Base-by-base conservation (phyloP, 2,797 vertebrate species). In the Florisuga fusca region DNA sequence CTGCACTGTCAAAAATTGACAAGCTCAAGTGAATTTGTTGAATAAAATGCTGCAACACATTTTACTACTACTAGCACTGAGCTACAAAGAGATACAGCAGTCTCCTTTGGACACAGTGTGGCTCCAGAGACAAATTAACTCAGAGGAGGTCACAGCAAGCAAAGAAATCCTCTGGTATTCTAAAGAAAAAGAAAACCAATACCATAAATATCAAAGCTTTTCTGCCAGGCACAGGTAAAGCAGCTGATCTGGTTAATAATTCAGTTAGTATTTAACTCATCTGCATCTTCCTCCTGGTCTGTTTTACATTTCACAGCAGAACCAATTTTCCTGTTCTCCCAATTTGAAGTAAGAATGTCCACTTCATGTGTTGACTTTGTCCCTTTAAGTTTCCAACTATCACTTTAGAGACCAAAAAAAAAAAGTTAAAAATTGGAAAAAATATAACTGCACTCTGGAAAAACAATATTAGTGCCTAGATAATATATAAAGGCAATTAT, bases 401-500 rank as follows among this genome's bases (percentile, higher is more conserved):
- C 33, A 73, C 75, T 67, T 82, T 34, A 90, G 5, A 92, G 43
- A 53, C 4, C 63, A 74, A 93, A 94, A 90, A 93, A 90, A 91
- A 94, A 81, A 75, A 54, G 18, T 89, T 93, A 61, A 87, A 80
- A 84, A 66, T 73, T 27, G 15, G 14, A 74, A 84, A 92, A 94
- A 92, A 82, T 0, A 66, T 50, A 74, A 6, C 41, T 81, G 15
- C 77, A 89, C 61, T 13, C 31, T 86, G 75, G 81, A 91, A 96
- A 97, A 93, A 36, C 91, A 95, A 10, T 94, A 95, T 96, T 88
- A 91, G 66, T 93, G 92, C 96, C 90, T 77, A 67, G 96, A 96
- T 98, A 97, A 98, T 96, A 97, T 97, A 98, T 96, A 97, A 97
- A 97, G 88, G 97, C 97, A 98, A 98, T 98, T 97, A 98, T 98